A percentile compares a stretch with the other conserved stretches of the same genome.
phyloP scores from a whole-genome alignment of 2,113 vertebrate genomes.

The Oncorhynchus masou region DNA sequence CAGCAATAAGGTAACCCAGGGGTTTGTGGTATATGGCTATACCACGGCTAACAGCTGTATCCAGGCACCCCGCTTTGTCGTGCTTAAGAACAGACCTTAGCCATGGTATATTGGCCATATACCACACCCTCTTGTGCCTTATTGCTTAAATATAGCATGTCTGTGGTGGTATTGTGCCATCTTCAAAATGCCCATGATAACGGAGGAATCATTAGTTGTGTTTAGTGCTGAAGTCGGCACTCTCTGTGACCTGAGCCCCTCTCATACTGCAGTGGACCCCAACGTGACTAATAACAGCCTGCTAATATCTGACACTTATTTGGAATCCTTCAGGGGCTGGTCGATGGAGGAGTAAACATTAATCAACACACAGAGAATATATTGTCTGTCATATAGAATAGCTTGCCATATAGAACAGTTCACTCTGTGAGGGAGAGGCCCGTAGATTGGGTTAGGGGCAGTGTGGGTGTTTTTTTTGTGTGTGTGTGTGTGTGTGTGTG shows the following conservation, averaged over 20 bases:
- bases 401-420: conserved; percentile 5
- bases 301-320: conserved; percentile 36
- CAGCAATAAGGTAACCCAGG: no score
- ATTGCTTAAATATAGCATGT: not conserved
- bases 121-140: no score
- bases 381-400: conserved; percentile 25
- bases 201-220: conserved; percentile 18
- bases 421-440: conserved; percentile 27
- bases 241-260: not conserved
- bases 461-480: not conserved
- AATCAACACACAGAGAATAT: conserved; percentile 29
- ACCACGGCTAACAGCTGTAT: no score
- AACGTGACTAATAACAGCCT: conserved; percentile 34
- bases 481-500: no score
- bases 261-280: not conserved
- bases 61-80: no score
- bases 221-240: conserved; percentile 2
- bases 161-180: not conserved
- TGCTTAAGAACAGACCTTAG: no score
- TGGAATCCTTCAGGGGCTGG: conserved; percentile 37
- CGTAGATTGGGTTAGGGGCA: not conserved
- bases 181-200: conserved; percentile 10
- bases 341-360: conserved; percentile 37
- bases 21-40: no score
- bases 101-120: no score